Base-by-base conservation (phyloP, 2,888 invertebrate genomes). In the Yponomeuta evonymella region DNA sequence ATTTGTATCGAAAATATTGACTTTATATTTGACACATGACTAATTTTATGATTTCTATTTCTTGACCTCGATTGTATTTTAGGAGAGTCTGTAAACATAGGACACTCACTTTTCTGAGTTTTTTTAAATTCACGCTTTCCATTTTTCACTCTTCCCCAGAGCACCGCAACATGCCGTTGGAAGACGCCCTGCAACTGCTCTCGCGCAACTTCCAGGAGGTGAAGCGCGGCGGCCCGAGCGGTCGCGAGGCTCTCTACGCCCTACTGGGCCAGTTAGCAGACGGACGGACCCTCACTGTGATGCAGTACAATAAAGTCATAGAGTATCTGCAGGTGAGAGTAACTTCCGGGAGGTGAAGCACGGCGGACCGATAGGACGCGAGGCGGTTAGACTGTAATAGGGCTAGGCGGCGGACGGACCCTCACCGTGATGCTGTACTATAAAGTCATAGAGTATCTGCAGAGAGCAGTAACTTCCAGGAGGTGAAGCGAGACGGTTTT, bases 141-240 rank as follows among this genome's bases (percentile, higher is more conserved):
- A 43, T 43, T 43, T 6, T 1, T 8, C 5, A 43, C 43, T 43
- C n/a, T 65, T 48, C 29, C 69, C 75, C 93, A 95, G 98, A 98
- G 83, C 98, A 98, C 87, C 95, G 98, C 77, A 98, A 98, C 89
- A 98, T 98, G 97, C 98, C 98, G 0, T 83, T 98, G 63, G 98
- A 98, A 71, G 98, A 98, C 86, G 97, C 98, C 0, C 90, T 98
- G 72, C 94, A 94, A 75, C 91, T 98, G 74, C 93, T 98, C 48
- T 94, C 94, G 10, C 94, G 95, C 1, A 96, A 97, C 83, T 90
- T 93, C 82, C 88, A 93, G 70, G 94, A 94, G 75, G 93, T 94
- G 48, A 85, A 92, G 73, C 88, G 93, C 71, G 90, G 92, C 63
- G 90, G 94, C 0, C 79, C 93, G 4, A 79, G 88, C 0, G 93